These are phyloP conservation scores for Danionella cerebrum DNA, from an alignment of 2,113 vertebrate genomes.

Conservation along the genomic window DNA sequence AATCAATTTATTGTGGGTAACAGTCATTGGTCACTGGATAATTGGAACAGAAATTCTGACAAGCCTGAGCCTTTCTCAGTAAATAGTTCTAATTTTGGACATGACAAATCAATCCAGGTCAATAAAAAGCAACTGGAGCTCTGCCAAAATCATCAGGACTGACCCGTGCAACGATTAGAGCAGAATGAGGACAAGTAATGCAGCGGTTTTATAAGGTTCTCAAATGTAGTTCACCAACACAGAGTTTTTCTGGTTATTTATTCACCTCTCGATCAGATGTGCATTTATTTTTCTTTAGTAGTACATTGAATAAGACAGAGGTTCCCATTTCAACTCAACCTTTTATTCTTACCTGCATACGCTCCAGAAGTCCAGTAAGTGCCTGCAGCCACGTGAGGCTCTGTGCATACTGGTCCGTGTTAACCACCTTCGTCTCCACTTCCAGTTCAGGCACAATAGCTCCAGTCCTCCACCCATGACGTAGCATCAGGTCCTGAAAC, in stretches of 20 bases:
- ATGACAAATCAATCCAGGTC: background rate
- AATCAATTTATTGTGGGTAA: no score
- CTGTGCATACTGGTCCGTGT: constrained; percentile 67
- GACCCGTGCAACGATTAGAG: background rate
- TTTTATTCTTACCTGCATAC: constrained; percentile 63
- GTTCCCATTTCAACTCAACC: background rate
- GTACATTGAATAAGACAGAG: no score
- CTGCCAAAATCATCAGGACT: background rate
- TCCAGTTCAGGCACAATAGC: constrained; percentile 77
- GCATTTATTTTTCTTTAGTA: no score
- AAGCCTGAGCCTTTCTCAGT: background rate
- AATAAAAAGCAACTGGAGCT: background rate
- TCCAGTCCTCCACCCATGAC: constrained; percentile 76
- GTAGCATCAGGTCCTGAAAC: constrained; percentile 71
- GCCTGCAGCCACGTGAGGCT: constrained; percentile 80
- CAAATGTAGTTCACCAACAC: background rate
- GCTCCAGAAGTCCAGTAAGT: constrained; percentile 74
- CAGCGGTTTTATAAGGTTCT: background rate
- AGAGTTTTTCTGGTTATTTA: no score
- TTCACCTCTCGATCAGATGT: no score
- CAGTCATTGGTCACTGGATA: background rate
- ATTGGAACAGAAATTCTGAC: background rate
- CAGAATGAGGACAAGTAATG: background rate
- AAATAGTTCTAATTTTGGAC: background rate
- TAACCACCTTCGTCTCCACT: constrained; percentile 73